Conservation (phyloP, 2,113 vertebrate species). For the Urocolius indicus region DNA sequence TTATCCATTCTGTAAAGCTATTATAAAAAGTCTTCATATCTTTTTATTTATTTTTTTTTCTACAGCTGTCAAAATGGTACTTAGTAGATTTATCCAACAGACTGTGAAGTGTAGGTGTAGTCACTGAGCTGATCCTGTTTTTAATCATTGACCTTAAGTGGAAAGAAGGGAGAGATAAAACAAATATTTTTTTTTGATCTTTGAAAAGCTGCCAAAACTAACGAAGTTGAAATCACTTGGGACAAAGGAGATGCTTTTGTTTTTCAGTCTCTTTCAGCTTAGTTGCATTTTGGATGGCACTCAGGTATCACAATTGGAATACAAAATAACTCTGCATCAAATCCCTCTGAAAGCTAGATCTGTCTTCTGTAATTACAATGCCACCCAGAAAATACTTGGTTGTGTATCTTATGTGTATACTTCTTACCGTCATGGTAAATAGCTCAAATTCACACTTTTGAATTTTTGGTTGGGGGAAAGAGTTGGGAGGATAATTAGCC, state of each 20-base stretch:
- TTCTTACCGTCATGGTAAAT: not conserved
- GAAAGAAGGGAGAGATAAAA: conserved; percentile 42
- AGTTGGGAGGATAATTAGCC: not conserved
- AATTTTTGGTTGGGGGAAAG: not conserved
- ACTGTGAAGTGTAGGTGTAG: not conserved
- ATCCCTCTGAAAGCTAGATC: not conserved
- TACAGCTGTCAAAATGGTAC: conserved; percentile 26
- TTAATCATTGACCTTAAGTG: conserved; percentile 56
- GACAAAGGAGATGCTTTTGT: conserved; percentile 34
- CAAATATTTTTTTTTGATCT: conserved; percentile 23
- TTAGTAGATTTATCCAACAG: conserved; percentile 25
- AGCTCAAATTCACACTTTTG: not conserved
- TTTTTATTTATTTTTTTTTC: not conserved
- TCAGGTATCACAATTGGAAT: conserved; percentile 2
- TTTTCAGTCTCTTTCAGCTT: conserved; percentile 39
- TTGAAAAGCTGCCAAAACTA: conserved; percentile 50
- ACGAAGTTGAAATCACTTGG: conserved; percentile 19
- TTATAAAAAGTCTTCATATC: not conserved
- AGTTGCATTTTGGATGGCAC: not conserved
- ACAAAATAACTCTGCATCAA: not conserved
- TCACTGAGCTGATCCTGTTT: conserved; percentile 29
- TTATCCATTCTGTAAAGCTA: not conserved
- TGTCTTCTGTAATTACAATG: not conserved
- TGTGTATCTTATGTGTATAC: not conserved
- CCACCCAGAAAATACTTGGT: not conserved